Conservation (phyloP, 2,113 vertebrate genomes). For the Vombatus ursinus region DNA sequence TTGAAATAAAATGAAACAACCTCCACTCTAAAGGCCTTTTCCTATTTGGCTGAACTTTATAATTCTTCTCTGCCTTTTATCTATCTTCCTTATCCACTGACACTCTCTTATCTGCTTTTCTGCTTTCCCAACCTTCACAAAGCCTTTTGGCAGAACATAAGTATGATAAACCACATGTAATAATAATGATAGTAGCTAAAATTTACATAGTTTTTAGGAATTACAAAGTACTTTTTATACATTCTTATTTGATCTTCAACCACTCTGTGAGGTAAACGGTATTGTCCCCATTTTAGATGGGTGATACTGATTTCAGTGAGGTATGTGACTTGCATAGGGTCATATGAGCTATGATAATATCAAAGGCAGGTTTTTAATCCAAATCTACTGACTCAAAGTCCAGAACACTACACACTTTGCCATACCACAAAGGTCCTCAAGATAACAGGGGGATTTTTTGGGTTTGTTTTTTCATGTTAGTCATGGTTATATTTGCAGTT, state of each 20-base stretch:
- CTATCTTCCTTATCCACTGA: not conserved
- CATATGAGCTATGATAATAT: not conserved
- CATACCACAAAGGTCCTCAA: not conserved
- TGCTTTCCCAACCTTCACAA: not conserved
- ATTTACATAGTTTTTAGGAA: not conserved
- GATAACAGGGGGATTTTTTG: not conserved
- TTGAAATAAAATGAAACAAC: not conserved
- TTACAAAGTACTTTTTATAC: not conserved
- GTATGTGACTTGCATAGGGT: not conserved
- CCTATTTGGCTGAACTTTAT: not conserved
- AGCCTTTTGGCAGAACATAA: not conserved
- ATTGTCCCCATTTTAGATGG: not conserved
- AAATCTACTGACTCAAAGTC: not conserved
- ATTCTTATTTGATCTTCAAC: not conserved
- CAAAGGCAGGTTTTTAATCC: not conserved
- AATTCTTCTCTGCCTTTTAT: not conserved
- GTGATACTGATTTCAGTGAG: not conserved
- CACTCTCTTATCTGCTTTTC: not conserved
- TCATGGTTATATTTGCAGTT: not conserved
- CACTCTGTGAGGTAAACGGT: not conserved
- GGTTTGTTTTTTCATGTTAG: not conserved
- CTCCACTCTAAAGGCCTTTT: not conserved
- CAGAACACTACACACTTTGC: not conserved
- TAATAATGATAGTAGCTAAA: not conserved
- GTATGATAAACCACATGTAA: not conserved